Evolutionary conservation across 2,888 invertebrate genomes (phyloP).

Genomic region (Automeris io): DNA sequence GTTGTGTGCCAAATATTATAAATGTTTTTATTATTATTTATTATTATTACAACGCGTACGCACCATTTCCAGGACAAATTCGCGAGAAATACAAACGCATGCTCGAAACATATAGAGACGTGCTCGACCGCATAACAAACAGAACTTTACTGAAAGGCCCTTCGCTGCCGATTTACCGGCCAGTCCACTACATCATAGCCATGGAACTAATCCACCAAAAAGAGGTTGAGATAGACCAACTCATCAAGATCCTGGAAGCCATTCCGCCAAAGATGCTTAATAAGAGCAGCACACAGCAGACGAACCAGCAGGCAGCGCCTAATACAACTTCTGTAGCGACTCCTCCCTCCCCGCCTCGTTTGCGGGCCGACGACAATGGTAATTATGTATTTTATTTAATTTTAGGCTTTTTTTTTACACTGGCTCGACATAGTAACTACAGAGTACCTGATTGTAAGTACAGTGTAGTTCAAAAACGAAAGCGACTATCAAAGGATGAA

Average conservation of each 20-base stretch:
- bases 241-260: constrained; percentile 17
- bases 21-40: too few species aligned
- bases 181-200: constrained; percentile 14
- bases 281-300: not conserved
- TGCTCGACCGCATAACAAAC: constrained; percentile 12
- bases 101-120: constrained; percentile 26
- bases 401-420: too few species aligned
- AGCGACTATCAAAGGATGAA: too few species aligned
- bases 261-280: constrained; percentile 7
- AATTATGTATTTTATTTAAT: too few species aligned
- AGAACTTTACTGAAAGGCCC: constrained; percentile 5
- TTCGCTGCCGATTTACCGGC: not conserved
- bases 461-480: too few species aligned
- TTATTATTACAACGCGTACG: too few species aligned
- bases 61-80: constrained; percentile 25
- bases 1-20: too few species aligned
- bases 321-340: not conserved
- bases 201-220: constrained; percentile 22
- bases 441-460: too few species aligned
- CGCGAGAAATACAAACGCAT: constrained; percentile 32
- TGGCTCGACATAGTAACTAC: too few species aligned
- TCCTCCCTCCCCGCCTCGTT: too few species aligned
- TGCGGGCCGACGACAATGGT: too few species aligned
- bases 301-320: not conserved
- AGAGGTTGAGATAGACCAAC: constrained; percentile 27